Percentiles rank a stretch among this genome's conserved stretches.
phyloP scores from a whole-genome alignment of 2,113 vertebrate species.

The Sebastes schlegelii region DNA sequence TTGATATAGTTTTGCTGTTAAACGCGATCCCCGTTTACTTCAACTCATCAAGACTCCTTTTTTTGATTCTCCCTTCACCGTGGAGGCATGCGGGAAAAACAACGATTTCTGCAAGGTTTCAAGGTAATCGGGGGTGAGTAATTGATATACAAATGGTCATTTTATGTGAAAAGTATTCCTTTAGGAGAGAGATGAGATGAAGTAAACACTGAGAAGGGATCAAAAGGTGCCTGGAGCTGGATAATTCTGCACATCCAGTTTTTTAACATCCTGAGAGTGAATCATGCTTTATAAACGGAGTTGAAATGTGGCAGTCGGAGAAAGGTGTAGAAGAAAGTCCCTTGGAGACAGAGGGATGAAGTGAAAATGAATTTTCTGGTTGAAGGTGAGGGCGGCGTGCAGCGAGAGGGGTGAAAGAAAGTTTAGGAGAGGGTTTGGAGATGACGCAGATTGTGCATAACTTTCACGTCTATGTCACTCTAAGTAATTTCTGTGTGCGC shows the following conservation, averaged over 20 bases:
- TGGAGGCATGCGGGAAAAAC: too few species aligned
- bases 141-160: not conserved
- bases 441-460: conserved; percentile 8
- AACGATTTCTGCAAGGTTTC: not conserved
- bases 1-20: not conserved
- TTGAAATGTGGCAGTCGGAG: conserved; percentile 18
- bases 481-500: conserved; percentile 13
- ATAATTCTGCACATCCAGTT: conserved; percentile 22
- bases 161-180: not conserved
- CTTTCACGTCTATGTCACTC: not conserved
- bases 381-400: conserved; percentile 1
- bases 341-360: conserved; percentile 17
- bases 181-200: conserved; percentile 9
- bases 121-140: not conserved
- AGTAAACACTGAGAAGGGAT: conserved; percentile 15
- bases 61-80: too few species aligned
- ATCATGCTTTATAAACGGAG: conserved; percentile 1
- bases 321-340: conserved; percentile 12
- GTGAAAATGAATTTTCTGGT: conserved; percentile 36
- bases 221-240: conserved; percentile 22
- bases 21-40: too few species aligned
- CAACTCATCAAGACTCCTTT: too few species aligned
- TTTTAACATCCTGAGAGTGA: conserved; percentile 23
- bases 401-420: conserved; percentile 7
- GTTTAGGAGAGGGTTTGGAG: not conserved